Conservation (phyloP, 2,888 invertebrate genomes). For the Lithophane ornitopus region DNA sequence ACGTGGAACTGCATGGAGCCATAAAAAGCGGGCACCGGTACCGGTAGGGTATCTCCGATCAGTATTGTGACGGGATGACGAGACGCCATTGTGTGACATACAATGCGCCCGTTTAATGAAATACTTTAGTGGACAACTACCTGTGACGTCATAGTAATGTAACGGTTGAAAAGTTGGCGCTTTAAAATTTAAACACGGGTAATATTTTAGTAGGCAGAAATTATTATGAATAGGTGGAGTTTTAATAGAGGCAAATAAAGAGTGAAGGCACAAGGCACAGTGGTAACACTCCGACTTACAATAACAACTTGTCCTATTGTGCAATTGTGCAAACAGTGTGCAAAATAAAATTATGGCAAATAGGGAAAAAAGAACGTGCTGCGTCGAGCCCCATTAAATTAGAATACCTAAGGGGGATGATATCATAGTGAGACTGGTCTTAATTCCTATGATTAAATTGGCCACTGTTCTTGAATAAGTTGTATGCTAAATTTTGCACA, state of each 20-base stretch:
- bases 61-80: constrained; percentile 53
- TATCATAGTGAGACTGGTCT: not conserved
- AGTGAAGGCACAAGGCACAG: too few species aligned
- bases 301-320: too few species aligned
- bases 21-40: constrained; percentile 40
- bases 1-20: constrained; percentile 22
- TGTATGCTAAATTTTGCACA: not conserved
- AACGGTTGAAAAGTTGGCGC: constrained; percentile 15
- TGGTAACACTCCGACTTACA: not conserved
- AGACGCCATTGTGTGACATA: constrained; percentile 52
- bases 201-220: constrained; percentile 1
- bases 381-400: too few species aligned
- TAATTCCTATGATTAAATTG: not conserved
- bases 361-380: too few species aligned
- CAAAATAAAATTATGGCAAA: not conserved
- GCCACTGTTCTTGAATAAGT: not conserved
- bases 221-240: not conserved
- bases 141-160: constrained; percentile 29
- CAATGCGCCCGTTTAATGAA: constrained; percentile 62
- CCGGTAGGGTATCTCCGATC: constrained; percentile 52
- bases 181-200: constrained; percentile 9
- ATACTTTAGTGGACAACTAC: constrained; percentile 56
- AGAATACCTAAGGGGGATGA: too few species aligned
- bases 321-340: not conserved
- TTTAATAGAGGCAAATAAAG: not conserved